Percentiles rank a stretch among this genome's conserved stretches.
Conservation (phyloP, 2,888 invertebrate species). For the Leptinotarsa haldemani region DNA sequence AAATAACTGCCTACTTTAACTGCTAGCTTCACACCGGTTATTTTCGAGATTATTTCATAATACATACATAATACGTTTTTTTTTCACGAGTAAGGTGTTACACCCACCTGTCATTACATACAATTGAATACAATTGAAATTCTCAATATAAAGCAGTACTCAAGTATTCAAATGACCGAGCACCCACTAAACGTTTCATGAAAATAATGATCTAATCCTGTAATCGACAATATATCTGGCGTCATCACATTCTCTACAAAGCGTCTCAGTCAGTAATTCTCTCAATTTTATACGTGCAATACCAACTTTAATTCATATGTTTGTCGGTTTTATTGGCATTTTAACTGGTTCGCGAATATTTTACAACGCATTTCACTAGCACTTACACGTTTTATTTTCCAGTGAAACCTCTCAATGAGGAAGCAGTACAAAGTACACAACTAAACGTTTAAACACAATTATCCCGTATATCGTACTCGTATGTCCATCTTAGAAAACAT, state of each 20-base stretch:
- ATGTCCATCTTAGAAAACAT: not conserved
- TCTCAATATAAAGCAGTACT: no score
- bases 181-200: not conserved
- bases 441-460: constrained; percentile 4
- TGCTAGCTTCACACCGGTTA: no score
- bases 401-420: constrained; percentile 14
- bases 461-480: not conserved
- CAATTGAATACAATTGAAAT: no score
- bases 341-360: constrained; percentile 22
- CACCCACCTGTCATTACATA: no score
- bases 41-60: no score
- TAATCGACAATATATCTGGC: constrained; percentile 4
- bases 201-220: constrained; percentile 7
- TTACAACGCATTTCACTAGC: not conserved
- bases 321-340: constrained; percentile 20
- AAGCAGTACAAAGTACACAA: constrained; percentile 13
- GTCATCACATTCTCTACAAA: not conserved
- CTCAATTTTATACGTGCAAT: not conserved
- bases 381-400: not conserved
- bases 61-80: no score
- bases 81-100: no score
- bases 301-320: not conserved
- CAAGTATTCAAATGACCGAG: not conserved
- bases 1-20: no score
- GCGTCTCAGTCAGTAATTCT: not conserved